These are phyloP conservation scores for Adrianichthys oophorus DNA, from an alignment of 2,797 vertebrate species.

Conservation along the genomic window DNA sequence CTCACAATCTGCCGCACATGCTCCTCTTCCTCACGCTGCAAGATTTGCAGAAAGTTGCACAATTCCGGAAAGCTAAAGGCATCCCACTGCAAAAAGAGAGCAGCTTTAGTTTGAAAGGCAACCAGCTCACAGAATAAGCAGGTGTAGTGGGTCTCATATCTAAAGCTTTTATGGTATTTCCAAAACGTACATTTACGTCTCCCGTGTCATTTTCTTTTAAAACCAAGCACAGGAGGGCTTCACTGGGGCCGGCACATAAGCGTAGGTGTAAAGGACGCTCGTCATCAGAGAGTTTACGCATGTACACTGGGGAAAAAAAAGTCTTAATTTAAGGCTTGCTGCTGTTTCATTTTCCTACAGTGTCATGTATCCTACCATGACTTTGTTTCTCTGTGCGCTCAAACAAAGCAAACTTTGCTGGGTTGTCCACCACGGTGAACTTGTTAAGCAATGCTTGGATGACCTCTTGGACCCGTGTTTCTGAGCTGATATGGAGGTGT, in stretches of 20 bases:
- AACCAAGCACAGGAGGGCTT: slow-evolving; percentile 87
- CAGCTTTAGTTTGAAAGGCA: not conserved
- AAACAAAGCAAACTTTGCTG: slow-evolving; percentile 93
- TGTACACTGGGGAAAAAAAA: slow-evolving; percentile 75
- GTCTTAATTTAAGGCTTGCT: not conserved
- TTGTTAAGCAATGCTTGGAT: slow-evolving; percentile 94
- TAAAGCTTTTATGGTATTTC: too few species aligned
- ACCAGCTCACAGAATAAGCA: too few species aligned
- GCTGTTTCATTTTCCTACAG: slow-evolving; percentile 1
- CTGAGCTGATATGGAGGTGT: slow-evolving; percentile 91
- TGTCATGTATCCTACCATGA: slow-evolving; percentile 79
- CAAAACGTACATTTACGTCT: slow-evolving; percentile 89
- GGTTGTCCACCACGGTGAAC: slow-evolving; percentile 93
- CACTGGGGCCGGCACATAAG: slow-evolving; percentile 89
- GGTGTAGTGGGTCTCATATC: too few species aligned
- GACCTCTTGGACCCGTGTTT: slow-evolving; percentile 87
- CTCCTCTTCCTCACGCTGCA: slow-evolving; percentile 93
- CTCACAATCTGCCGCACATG: slow-evolving; percentile 87
- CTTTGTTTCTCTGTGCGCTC: slow-evolving; percentile 87
- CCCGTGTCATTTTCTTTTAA: slow-evolving; percentile 95
- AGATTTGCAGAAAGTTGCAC: slow-evolving; percentile 92
- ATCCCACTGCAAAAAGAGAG: slow-evolving; percentile 84
- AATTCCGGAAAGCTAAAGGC: slow-evolving; percentile 94
- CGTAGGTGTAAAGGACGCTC: slow-evolving; percentile 87
- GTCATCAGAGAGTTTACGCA: slow-evolving; percentile 86